Conservation (phyloP, 2,797 vertebrate genomes). For the Gambusia yucatana region DNA sequence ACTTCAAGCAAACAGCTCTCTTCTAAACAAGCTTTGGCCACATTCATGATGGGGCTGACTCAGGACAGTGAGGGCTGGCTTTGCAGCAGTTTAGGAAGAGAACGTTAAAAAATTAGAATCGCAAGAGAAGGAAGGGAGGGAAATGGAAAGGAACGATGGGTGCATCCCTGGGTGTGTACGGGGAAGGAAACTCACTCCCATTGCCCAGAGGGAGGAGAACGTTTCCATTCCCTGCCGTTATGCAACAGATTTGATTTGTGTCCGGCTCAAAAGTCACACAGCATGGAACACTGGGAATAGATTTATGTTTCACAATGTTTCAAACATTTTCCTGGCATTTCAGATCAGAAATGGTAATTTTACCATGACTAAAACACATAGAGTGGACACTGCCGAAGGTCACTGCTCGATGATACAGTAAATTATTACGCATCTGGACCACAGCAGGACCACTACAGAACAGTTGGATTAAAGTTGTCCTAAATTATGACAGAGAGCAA, state of each 20-base stretch:
- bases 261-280: conserved; percentile 39
- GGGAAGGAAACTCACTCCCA: conserved; percentile 56
- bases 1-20: conserved; percentile 10
- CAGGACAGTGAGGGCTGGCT: conserved; percentile 20
- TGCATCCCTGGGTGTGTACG: conserved; percentile 45
- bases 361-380: conserved; percentile 10
- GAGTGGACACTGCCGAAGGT: conserved; percentile 16
- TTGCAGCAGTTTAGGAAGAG: conserved; percentile 11
- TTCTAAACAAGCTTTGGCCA: conserved; percentile 38
- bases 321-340: conserved; percentile 39
- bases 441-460: conserved; percentile 54
- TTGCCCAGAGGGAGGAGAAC: conserved; percentile 53
- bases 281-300: conserved; percentile 39
- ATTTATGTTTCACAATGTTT: conserved; percentile 45
- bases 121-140: conserved; percentile 23
- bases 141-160: conserved; percentile 45
- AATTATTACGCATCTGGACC: conserved; percentile 27
- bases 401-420: conserved; percentile 16
- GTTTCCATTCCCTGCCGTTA: conserved; percentile 61
- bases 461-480: conserved; percentile 55
- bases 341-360: conserved; percentile 27
- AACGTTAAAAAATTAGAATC: conserved; percentile 15
- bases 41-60: conserved; percentile 29
- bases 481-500: conserved; percentile 44
- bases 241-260: conserved; percentile 53